Base-by-base conservation (phyloP, 2,797 vertebrate species). In the Notoglanidium macrostoma region DNA sequence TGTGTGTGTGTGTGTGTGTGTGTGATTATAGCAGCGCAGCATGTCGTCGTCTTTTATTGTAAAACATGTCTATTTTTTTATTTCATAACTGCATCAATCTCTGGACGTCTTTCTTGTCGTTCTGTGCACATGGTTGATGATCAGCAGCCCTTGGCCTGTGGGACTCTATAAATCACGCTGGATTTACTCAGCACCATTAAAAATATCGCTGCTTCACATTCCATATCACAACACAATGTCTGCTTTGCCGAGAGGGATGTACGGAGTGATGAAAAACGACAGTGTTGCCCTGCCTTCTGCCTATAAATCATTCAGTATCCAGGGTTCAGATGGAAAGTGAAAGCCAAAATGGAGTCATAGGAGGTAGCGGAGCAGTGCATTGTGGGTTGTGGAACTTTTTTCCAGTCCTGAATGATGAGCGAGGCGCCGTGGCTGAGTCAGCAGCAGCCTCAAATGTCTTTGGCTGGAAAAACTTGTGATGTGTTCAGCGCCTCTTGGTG, bases 151-250 rank as follows among this genome's bases (percentile, higher is more conserved):
- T 2, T 85, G 76, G 23, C 86, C 55, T 40, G 65, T 68, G 74
- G 79, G 88, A 85, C 78, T 49, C 35, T 85, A 93, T 92, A 92
- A 88, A 94, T 93, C 94, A 92, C 89, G 61, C 85, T 93, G 92
- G 91, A 94, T 95, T 94, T 95, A 93, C 92, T 92, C 85, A 84
- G 86, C 88, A 85, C 89, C 90, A 92, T 95, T 93, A 93, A 93
- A 94, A 92, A 93, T 90, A 94, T 91, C 92, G 91, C 91, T 89
- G 91, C 86, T 83, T 88, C 80, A 88, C 86, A 93, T 92, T 91
- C 87, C 92, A 93, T 93, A 92, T 92, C 89, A 93, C 89, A 92
- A 87, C 61, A n/a, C 88, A 90, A 92, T 88, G 90, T 85, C 91
- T 93, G 86, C 87, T 84, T 72, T 15, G 63, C 65, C 82, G 84